Base-by-base conservation (phyloP, 2,113 vertebrate species). In the Poeciliopsis occidentalis region DNA sequence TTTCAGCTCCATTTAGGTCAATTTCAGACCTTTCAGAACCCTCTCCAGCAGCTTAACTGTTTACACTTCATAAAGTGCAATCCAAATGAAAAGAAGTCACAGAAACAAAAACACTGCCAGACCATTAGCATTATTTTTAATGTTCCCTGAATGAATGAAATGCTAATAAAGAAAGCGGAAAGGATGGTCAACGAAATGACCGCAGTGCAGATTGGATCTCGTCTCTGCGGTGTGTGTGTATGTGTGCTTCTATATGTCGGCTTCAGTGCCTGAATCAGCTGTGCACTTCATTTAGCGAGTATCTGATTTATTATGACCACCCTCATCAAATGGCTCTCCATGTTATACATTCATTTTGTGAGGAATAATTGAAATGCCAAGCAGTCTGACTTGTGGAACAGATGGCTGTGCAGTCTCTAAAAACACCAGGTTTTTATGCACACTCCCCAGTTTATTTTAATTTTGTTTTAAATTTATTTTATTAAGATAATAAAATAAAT, bases 311-410 rank as follows among this genome's bases (percentile, higher is more conserved):
- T 82, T 78, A 75, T 64, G 73, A 79, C 76, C 62, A 87, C 34
- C 32, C 64, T 69, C 26, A 12, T 80, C 86, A 87, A 92, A 90
- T 69, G 67, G 70, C 74, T 85, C 70, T 71, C n/a, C n/a, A 37
- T 67, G 54, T 86, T 81, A 72, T 74, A 70, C 73, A 88, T 92
- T 85, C 74, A 80, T 85, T 84, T 71, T 80, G 77, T 68, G 84
- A 69, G 81, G 71, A 86, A 89, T 89, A 89, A 90, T 88, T 85
- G 85, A 90, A 92, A 88, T 89, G 88, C 86, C 88, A 92, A 69
- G 70, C 79, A 64, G 78, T 73, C 69, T 74, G 63, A 65, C 81
- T 79, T 54, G 44, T 60, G 57, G 57, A 81, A 64, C 44, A 68
- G 69, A 41, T 22, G 63, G 67, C 22, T 64, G 67, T 62, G 69